These are phyloP conservation scores for Brevimyrus niger DNA, from an alignment of 2,113 vertebrate genomes.

Conservation along the genomic window DNA sequence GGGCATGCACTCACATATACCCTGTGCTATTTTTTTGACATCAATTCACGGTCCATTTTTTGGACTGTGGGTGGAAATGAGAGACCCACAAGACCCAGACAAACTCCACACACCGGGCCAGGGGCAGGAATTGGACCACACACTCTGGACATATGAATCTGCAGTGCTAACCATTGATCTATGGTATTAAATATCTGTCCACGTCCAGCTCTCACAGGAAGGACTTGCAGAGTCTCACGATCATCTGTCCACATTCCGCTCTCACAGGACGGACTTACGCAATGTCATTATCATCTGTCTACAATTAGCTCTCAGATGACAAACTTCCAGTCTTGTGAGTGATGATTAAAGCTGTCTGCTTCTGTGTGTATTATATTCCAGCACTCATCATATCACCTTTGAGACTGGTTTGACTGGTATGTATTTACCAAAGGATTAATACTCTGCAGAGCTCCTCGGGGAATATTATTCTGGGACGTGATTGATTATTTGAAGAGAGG, in stretches of 20 bases:
- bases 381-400: background rate
- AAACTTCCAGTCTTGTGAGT: background rate
- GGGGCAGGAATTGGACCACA: background rate
- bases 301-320: background rate
- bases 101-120: background rate
- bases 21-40: background rate
- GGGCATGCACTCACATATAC: background rate
- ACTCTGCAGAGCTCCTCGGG: background rate
- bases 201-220: too few relatives aligned
- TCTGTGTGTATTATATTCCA: background rate
- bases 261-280: too few relatives aligned
- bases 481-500: background rate
- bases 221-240: too few relatives aligned
- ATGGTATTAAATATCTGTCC: background rate
- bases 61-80: background rate
- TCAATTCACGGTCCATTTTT: background rate
- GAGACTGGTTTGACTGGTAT: slow-evolving; percentile 4
- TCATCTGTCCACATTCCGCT: too few relatives aligned
- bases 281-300: too few relatives aligned
- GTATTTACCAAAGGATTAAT: background rate
- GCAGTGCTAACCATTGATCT: background rate
- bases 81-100: background rate
- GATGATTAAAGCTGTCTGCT: background rate
- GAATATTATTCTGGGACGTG: background rate
- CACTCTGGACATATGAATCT: background rate